These are phyloP conservation scores for Thymelicus sylvestris DNA, from an alignment of 2,888 invertebrate species.

Conservation along the genomic window DNA sequence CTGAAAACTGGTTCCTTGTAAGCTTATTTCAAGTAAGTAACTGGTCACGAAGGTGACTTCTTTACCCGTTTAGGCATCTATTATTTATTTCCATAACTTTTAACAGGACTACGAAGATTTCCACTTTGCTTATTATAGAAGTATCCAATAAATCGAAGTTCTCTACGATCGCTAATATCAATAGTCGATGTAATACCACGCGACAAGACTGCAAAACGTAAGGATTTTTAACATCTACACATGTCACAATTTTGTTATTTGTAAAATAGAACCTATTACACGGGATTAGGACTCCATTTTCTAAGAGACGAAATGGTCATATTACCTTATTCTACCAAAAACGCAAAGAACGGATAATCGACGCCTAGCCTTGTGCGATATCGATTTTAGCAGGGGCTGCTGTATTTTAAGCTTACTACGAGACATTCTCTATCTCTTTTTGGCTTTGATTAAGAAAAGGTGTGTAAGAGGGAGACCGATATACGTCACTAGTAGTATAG, in stretches of 20 bases:
- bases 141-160: slow-evolving; percentile 73
- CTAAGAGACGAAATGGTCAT: slow-evolving; percentile 28
- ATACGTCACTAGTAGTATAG: slow-evolving; percentile 38
- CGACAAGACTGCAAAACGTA: slow-evolving; percentile 44
- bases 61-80: no score
- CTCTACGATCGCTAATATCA: slow-evolving; percentile 73
- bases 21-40: no score
- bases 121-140: background rate
- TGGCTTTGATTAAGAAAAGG: slow-evolving; percentile 37
- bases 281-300: slow-evolving; percentile 38
- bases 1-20: no score
- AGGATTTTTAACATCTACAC: slow-evolving; percentile 7
- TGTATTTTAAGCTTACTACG: slow-evolving; percentile 57
- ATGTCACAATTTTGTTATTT: background rate
- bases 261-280: slow-evolving; percentile 19
- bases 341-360: slow-evolving; percentile 74
- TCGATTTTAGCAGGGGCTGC: slow-evolving; percentile 79
- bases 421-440: slow-evolving; percentile 53
- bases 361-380: slow-evolving; percentile 85
- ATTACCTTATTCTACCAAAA: slow-evolving; percentile 45
- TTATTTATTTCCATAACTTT: no score
- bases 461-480: slow-evolving; percentile 53
- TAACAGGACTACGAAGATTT: no score
- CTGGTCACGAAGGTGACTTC: no score
- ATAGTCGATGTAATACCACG: slow-evolving; percentile 71